Percentiles rank a stretch among this genome's conserved stretches.
These are phyloP conservation scores for Megaptera novaeangliae DNA, from an alignment of 2,113 vertebrate species.

Conservation along the genomic window DNA sequence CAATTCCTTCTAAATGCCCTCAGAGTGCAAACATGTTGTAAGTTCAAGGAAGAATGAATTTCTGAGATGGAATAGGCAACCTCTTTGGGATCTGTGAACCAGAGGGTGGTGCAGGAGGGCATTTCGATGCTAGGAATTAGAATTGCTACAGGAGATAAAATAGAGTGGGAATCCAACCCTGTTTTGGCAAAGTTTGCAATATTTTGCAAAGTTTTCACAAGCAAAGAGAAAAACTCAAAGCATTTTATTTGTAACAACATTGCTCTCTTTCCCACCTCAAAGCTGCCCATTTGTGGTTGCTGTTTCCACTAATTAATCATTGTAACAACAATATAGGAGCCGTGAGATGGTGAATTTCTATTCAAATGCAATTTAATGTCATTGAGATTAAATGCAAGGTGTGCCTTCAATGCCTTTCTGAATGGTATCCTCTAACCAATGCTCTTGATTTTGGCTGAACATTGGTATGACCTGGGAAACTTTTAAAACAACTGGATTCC, in stretches of 20 bases:
- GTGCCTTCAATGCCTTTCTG: neutral
- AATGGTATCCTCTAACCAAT: neutral
- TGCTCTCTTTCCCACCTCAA: neutral
- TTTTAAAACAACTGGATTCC: neutral
- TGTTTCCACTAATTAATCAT: neutral
- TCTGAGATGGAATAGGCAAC: neutral
- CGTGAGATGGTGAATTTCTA: neutral
- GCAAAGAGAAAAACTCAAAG: neutral
- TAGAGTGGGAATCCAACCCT: neutral
- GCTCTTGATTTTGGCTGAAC: neutral
- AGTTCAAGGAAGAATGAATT: conserved; percentile 50
- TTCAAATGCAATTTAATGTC: neutral
- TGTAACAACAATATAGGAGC: neutral
- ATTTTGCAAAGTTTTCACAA: neutral
- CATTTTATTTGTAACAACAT: neutral
- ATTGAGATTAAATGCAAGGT: neutral
- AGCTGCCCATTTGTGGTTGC: neutral
- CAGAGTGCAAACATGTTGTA: neutral
- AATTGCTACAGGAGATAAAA: neutral
- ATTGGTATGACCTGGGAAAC: neutral
- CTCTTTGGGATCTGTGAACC: conserved; percentile 35
- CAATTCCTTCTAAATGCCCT: conserved; percentile 37
- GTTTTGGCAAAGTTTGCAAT: neutral
- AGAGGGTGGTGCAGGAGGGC: neutral
- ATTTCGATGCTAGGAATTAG: neutral